Evolutionary conservation across 2,797 vertebrate genomes (phyloP).

Genomic region (Danio jaintianensis): DNA sequence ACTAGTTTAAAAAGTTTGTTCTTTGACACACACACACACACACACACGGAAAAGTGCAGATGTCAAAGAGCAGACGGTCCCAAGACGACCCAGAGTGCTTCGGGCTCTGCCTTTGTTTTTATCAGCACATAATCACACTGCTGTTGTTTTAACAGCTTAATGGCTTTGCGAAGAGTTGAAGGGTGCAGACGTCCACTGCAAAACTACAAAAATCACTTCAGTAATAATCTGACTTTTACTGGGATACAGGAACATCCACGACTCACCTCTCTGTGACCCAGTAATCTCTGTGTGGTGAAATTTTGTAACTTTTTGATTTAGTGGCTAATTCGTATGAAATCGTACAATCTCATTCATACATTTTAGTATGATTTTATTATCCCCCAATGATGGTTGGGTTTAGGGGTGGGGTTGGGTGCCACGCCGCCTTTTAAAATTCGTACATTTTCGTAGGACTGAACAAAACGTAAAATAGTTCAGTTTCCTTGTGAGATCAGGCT

Average conservation of each 20-base stretch:
- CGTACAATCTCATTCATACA: no score
- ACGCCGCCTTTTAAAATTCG: no score
- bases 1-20: constrained; percentile 6
- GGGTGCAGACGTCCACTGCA: constrained; percentile 1
- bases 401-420: no score
- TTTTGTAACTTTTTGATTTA: no score
- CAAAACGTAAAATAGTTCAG: no score
- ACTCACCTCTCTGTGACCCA: not conserved
- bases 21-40: not conserved
- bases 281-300: no score
- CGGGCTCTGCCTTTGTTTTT: constrained; percentile 23
- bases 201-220: constrained; percentile 11
- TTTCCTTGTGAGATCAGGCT: no score
- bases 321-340: no score
- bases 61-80: constrained; percentile 14
- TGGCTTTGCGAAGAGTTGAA: constrained; percentile 17
- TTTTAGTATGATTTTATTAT: no score
- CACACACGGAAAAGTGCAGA: not conserved
- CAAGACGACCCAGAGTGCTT: constrained; percentile 15
- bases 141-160: constrained; percentile 25
- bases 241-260: not conserved
- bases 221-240: not conserved
- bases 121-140: constrained; percentile 12
- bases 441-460: no score
- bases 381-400: no score